Evolutionary conservation across 92 coral and sea anemone genomes (phyloP).

Genomic region (Pocillopora meandrina): DNA sequence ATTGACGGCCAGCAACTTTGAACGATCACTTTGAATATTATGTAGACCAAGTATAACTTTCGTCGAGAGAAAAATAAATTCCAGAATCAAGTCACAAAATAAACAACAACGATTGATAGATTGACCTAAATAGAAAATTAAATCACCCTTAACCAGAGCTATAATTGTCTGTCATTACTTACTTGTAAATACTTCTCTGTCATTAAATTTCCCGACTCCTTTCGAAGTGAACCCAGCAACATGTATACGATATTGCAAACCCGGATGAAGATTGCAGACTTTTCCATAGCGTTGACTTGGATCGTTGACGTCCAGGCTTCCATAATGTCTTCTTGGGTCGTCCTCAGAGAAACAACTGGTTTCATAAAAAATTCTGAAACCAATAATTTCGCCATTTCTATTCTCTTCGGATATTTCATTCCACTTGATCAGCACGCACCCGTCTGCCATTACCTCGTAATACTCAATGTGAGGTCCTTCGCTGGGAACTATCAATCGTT

Average conservation of each 20-base stretch:
- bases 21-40: too few relatives aligned
- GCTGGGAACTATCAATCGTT: not conserved
- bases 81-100: too few relatives aligned
- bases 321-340: not conserved
- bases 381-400: constrained; percentile 62
- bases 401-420: constrained; percentile 45
- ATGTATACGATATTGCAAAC: not conserved
- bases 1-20: too few relatives aligned
- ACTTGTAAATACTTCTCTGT: not conserved
- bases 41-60: too few relatives aligned
- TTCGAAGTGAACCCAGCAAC: constrained; percentile 13
- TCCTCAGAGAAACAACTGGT: not conserved
- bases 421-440: constrained; percentile 48
- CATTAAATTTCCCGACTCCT: not conserved
- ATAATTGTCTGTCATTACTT: not conserved
- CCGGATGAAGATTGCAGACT: not conserved
- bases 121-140: not conserved
- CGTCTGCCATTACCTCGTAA: not conserved
- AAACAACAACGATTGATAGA: too few relatives aligned
- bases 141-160: not conserved
- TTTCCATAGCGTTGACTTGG: not conserved
- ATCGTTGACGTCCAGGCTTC: not conserved
- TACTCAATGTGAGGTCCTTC: not conserved
- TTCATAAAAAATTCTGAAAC: constrained; percentile 29
- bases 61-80: too few relatives aligned